Conservation (phyloP, 1,140 invertebrate species). For the Drosophila azteca region DNA sequence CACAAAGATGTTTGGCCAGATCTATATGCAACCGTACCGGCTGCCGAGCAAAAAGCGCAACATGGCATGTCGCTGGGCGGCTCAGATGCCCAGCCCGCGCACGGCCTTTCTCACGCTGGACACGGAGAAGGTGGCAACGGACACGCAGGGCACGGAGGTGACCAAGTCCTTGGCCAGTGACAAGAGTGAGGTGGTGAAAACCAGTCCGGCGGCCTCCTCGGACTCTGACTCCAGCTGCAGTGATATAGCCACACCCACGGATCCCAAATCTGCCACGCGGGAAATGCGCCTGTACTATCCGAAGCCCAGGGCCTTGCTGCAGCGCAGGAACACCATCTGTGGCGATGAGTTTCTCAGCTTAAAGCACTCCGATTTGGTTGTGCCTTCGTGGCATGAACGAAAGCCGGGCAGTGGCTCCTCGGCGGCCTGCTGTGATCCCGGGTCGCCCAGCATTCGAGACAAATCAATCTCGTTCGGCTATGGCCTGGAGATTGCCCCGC, state of each 20-base stretch:
- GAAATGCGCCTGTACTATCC: conserved; percentile 88
- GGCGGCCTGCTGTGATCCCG: conserved; percentile 73
- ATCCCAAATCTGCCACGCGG: conserved; percentile 64
- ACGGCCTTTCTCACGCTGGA: conserved; percentile 87
- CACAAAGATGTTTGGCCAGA: conserved; percentile 92
- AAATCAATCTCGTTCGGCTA: conserved; percentile 89
- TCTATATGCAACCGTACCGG: conserved; percentile 91
- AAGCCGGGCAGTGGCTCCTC: conserved; percentile 46
- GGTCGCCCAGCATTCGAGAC: conserved; percentile 85
- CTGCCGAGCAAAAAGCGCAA: conserved; percentile 90
- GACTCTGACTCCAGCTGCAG: conserved; percentile 82
- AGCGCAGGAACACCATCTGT: conserved; percentile 94
- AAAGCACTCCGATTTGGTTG: conserved; percentile 63
- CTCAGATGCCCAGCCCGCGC: conserved; percentile 86
- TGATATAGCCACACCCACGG: conserved; percentile 80
- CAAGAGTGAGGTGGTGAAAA: conserved; percentile 14
- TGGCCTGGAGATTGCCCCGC: conserved; percentile 87
- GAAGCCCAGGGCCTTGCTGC: conserved; percentile 89
- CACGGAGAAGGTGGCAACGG: conserved; percentile 83
- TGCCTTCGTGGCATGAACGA: conserved; percentile 69
- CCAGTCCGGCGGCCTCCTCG: conserved; percentile 66
- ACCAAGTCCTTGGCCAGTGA: conserved; percentile 7
- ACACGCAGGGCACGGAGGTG: conserved; percentile 5
- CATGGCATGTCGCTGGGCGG: conserved; percentile 87
- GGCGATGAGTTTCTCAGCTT: conserved; percentile 84